Percentiles rank a stretch among this genome's conserved stretches.
Conservation (phyloP, 1,140 invertebrate species). For the Micrasema minimum region DNA sequence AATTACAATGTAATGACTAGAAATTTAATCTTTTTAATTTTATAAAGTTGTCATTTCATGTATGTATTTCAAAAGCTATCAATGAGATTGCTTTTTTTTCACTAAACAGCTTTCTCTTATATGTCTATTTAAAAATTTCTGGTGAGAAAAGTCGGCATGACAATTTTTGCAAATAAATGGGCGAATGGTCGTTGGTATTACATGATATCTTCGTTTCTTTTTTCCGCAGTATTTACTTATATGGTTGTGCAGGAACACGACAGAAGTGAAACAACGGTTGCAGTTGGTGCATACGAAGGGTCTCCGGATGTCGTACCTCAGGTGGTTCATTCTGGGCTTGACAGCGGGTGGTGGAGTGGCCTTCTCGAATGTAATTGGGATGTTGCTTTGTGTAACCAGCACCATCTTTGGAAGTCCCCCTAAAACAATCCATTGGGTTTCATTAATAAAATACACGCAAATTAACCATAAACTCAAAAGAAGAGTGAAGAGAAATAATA, state of each 20-base stretch:
- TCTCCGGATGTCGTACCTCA: conserved; percentile 33
- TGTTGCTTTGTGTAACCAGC: conserved; percentile 25
- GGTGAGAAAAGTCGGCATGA: conserved; percentile 42
- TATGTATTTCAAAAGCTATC: no score
- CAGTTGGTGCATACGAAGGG: conserved; percentile 47
- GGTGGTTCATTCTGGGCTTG: conserved; percentile 3
- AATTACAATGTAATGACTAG: conserved; percentile 3
- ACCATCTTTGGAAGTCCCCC: conserved; percentile 24
- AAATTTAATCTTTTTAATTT: conserved; percentile 4
- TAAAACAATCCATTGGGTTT: conserved; percentile 16
- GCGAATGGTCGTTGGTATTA: conserved; percentile 1
- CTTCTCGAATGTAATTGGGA: conserved; percentile 36
- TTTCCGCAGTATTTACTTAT: conserved; percentile 41
- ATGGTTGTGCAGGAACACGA: conserved; percentile 43
- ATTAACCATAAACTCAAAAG: conserved; percentile 13
- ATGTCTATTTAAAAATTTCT: conserved; percentile 51
- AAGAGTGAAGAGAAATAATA: conserved; percentile 38
- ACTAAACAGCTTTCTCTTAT: conserved; percentile 45
- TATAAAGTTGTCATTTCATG: not conserved
- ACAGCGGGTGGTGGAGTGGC: not conserved
- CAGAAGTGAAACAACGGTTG: conserved; percentile 40
- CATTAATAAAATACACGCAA: conserved; percentile 7
- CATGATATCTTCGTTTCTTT: conserved; percentile 21
- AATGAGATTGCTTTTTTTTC: conserved; percentile 4
- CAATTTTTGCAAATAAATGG: conserved; percentile 46